Percentiles rank a stretch among this genome's conserved stretches.
Evolutionary conservation across 2,797 vertebrate species (phyloP).

Genomic region (Champsocephalus gunnari): DNA sequence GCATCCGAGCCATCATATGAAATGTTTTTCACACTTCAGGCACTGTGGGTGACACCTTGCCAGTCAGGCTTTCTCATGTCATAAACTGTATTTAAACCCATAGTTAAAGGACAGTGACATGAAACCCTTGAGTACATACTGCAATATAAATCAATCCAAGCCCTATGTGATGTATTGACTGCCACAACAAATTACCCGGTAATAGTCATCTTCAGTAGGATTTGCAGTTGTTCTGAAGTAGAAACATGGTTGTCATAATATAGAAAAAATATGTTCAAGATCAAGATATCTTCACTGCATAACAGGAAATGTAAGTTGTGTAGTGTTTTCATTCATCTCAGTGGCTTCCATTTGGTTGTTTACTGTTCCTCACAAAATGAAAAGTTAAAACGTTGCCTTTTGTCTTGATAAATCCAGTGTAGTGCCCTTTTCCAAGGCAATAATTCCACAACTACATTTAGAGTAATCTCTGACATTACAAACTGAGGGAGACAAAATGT

Average conservation of each 20-base stretch:
- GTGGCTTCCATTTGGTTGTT: neutral
- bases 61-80: constrained; percentile 1
- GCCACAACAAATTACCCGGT: neutral
- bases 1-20: constrained; percentile 38
- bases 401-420: neutral
- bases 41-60: neutral
- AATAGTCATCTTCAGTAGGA: neutral
- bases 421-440: neutral
- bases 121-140: neutral
- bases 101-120: constrained; percentile 2
- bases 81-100: constrained; percentile 4
- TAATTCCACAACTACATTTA: neutral
- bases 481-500: constrained; percentile 32
- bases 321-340: no score
- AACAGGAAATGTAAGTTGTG: no score
- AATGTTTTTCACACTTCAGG: constrained; percentile 22
- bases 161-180: constrained; percentile 10
- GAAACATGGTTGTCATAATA: neutral
- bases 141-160: neutral
- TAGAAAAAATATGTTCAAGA: neutral
- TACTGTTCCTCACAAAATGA: neutral
- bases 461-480: neutral
- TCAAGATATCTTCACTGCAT: neutral
- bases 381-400: neutral
- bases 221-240: no score